Base-by-base conservation (phyloP, 2,888 invertebrate genomes). In the Camptogramma bilineatum region DNA sequence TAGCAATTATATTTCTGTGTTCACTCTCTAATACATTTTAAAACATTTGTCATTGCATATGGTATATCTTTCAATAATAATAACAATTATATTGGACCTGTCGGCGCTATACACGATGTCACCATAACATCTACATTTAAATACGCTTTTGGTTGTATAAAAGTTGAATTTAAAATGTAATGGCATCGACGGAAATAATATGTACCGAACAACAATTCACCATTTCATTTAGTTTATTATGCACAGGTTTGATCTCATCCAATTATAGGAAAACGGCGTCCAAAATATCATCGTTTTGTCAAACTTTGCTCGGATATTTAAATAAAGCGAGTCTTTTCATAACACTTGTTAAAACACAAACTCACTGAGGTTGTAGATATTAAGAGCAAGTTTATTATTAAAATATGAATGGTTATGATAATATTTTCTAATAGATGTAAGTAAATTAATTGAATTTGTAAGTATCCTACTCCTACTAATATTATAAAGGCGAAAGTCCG, bases 221-320 rank as follows among this genome's bases (percentile, higher is more conserved):
- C 52, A 34, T 60, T 55, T 39, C n/a, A 54, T 19, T 52, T 44
- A 21, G 19, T 50, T 24, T 21, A 56, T 52, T 47, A 64, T 64
- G 59, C 52, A 62, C 69, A 66, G 52, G 50, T 62, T 66, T 64
- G 59, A 66, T 62, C 39, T 50, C 54, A 52, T 44, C 54, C 61
- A 64, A 58, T 68, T 64, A 64, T 58, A 56, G 8, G 21, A 17
- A 57, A 57, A 42, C 55, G 42, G 13, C 48, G 64, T 62, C 67
- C 52, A 31, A 62, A 68, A 55, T 51, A 56, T 34, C 52, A 53
- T 53, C 54, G 53, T 57, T 60, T 61, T 64, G 60, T 48, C 61
- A 62, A 64, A 68, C 60, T 68, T 68, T 10, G 24, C 54, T 53
- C 34, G 42, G 34, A 64, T 64, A 67, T 67, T 67, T 67, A 64